Percentiles rank a stretch among this genome's conserved stretches.
phyloP scores from a whole-genome alignment of 2,113 vertebrate species.

The Emydocephalus ijimae region DNA sequence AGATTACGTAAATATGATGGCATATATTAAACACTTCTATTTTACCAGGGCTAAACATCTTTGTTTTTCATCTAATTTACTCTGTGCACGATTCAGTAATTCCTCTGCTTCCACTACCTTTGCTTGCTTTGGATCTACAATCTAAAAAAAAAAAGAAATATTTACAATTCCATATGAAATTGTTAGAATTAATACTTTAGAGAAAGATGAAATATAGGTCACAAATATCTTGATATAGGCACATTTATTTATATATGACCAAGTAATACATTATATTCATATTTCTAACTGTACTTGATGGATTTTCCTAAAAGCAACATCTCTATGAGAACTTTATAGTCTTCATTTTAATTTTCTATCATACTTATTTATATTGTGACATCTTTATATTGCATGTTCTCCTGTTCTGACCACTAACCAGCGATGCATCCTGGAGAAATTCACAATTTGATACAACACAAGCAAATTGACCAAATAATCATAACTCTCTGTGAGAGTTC shows the following conservation, averaged over 20 bases:
- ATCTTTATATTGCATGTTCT: not conserved
- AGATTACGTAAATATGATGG: not conserved
- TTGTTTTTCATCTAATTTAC: constrained; percentile 63
- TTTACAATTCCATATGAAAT: not conserved
- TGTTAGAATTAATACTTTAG: not conserved
- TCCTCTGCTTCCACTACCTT: constrained; percentile 64
- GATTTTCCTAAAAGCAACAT: not conserved
- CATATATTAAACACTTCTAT: not conserved
- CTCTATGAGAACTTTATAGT: not conserved
- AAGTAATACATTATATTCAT: not conserved
- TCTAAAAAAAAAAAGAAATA: constrained; percentile 47
- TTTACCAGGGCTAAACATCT: constrained; percentile 65
- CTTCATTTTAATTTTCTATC: not conserved
- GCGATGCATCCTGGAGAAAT: not conserved
- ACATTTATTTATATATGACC: not conserved
- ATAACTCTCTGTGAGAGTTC: not conserved
- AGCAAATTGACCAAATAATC: not conserved
- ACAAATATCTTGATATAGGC: not conserved
- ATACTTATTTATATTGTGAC: not conserved
- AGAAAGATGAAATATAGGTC: not conserved
- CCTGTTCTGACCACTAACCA: not conserved
- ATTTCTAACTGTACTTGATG: not conserved
- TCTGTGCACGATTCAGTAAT: constrained; percentile 52
- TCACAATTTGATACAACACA: not conserved
- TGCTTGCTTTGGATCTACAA: constrained; percentile 60